Conservation (phyloP, 2,888 invertebrate species). For the Hipparchia semele region DNA sequence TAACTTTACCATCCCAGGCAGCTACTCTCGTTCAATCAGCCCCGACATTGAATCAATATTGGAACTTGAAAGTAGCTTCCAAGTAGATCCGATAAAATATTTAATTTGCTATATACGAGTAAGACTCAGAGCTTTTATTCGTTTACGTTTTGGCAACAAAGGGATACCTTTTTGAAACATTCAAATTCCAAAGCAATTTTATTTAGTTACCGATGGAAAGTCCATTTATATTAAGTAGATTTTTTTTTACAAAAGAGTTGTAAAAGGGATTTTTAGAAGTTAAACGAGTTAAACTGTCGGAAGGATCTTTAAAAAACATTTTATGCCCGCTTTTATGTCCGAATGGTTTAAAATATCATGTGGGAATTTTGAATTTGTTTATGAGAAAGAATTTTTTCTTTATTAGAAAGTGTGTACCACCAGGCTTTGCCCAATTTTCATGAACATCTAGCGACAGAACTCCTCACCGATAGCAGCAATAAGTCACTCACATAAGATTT, state of each 20-base stretch:
- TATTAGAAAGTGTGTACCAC: no score
- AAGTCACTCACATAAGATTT: no score
- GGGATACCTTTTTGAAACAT: constrained; percentile 5
- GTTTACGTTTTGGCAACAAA: constrained; percentile 15
- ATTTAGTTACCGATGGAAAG: constrained; percentile 2
- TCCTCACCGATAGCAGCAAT: no score
- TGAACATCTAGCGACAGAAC: no score
- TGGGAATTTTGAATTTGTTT: no score
- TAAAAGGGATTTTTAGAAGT: background rate
- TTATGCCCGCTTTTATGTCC: no score
- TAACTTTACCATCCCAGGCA: constrained; percentile 18
- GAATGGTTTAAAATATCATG: no score
- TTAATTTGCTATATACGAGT: constrained; percentile 14
- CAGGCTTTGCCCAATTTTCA: no score
- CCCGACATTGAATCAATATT: constrained; percentile 25
- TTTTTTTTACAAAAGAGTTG: background rate
- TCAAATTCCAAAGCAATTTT: background rate
- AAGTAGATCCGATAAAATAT: constrained; percentile 22
- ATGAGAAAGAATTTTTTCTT: no score
- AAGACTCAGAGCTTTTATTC: background rate
- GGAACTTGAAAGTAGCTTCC: constrained; percentile 21
- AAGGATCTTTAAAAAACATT: background rate
- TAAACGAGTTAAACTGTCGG: background rate
- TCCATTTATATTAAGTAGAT: background rate
- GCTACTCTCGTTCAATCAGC: constrained; percentile 25